Conservation (phyloP, 2,888 invertebrate species). For the Chloromyia formosa region DNA sequence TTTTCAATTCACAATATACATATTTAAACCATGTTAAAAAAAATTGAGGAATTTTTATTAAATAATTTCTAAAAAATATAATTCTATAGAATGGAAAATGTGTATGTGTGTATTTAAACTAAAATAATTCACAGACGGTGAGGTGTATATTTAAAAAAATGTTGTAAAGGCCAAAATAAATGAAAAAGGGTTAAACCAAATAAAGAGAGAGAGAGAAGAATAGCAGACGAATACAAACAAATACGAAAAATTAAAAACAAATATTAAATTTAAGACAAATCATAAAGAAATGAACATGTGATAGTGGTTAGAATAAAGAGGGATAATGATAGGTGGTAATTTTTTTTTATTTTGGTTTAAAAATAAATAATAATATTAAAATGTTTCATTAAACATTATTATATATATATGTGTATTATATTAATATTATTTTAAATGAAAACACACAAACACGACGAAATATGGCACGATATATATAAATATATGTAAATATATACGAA, state of each 20-base stretch:
- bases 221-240: too few species aligned
- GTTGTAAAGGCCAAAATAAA: constrained; percentile 50
- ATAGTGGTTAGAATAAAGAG: too few species aligned
- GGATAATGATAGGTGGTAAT: constrained; percentile 31
- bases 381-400: neutral
- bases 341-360: constrained; percentile 43
- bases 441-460: constrained; percentile 62
- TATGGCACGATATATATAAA: constrained; percentile 56
- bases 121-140: too few species aligned
- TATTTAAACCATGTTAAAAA: too few species aligned
- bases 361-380: neutral
- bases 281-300: too few species aligned
- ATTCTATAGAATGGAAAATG: too few species aligned
- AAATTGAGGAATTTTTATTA: too few species aligned
- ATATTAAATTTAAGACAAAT: too few species aligned
- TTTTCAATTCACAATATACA: too few species aligned
- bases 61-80: too few species aligned
- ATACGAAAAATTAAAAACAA: too few species aligned
- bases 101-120: too few species aligned
- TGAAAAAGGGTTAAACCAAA: constrained; percentile 49
- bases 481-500: constrained; percentile 55
- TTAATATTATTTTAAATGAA: constrained; percentile 47
- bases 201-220: constrained; percentile 47
- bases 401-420: neutral
- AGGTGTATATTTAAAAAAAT: constrained; percentile 50